Base-by-base conservation (phyloP, 2,113 vertebrate species). In the Chionis minor region DNA sequence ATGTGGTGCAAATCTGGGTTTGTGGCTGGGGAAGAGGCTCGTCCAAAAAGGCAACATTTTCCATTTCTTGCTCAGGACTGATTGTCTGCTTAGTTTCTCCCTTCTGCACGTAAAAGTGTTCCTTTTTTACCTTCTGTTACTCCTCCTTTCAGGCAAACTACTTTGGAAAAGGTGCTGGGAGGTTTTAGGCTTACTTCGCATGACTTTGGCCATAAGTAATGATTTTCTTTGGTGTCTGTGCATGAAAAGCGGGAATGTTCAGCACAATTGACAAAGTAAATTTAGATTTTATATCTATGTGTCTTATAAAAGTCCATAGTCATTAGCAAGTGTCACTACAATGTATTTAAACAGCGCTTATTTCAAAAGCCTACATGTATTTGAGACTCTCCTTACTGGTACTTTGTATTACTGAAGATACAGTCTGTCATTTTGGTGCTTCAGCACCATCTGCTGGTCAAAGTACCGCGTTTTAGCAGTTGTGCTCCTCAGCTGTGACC, bases 371-470 rank as follows among this genome's bases (percentile, higher is more conserved):
- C 12, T 51, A 51, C 22, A 23, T 51, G 49, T 51, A 51, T 51
- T 49, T 49, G 49, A 23, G 49, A 23, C 22, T 51, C 49, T 23
- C 30, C 44, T 42, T 65, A 8, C 27, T 27, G 38, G 22, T 67
- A 3, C 55, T 47, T n/a, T 1, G 14, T 59, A 6, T 61, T 35
- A 17, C 20, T 75, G 30, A 32, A 67, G 51, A 22, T 73, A 1
- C 20, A 20, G 28, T 28, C 30, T 54, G 19, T 38, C 7, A 0
- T 45, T 74, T 33, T 65, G 24, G 35, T 30, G 38, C 66, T 77
- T 33, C 71, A 88, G 89, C 94, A 90, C 94, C 88, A 84, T 61
- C 88, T 95, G 6, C 75, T 90, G 92, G 81, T 79, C 62, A 4
- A 32, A 85, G 81, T 8, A 17, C 38, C 16, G 2, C 0, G 2